Conservation (phyloP, 2,797 vertebrate genomes). For the Euthynnus affinis region DNA sequence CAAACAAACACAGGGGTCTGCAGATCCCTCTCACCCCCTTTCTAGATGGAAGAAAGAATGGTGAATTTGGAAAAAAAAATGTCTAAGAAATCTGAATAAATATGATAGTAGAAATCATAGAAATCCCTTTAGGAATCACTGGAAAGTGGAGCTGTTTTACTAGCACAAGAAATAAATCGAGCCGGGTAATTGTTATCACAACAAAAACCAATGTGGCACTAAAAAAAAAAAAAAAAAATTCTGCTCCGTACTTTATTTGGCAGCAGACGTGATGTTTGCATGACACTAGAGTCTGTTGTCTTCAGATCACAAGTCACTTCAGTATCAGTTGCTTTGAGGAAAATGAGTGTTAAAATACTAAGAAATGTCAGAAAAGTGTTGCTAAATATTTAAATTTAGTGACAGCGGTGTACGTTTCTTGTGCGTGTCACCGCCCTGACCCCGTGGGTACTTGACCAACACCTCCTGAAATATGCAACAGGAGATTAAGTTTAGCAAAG, state of each 20-base stretch:
- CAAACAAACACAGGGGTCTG: conserved; percentile 7
- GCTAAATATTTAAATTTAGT: conserved; percentile 16
- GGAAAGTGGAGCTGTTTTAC: conserved; percentile 2
- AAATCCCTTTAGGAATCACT: conserved; percentile 29
- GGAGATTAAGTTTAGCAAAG: conserved; percentile 49
- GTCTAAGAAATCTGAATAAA: conserved; percentile 1
- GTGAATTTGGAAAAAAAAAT: background rate
- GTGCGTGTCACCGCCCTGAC: conserved; percentile 1
- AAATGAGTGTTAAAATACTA: background rate
- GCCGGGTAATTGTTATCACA: conserved; percentile 3
- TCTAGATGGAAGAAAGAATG: background rate
- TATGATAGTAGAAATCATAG: background rate
- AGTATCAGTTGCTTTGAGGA: conserved; percentile 38
- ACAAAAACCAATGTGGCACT: conserved; percentile 19
- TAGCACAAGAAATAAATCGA: conserved; percentile 39
- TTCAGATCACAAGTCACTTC: conserved; percentile 38
- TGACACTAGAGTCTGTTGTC: conserved; percentile 30
- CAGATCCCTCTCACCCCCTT: background rate
- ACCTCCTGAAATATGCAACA: conserved; percentile 73
- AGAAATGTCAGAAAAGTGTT: conserved; percentile 23
- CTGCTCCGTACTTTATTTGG: conserved; percentile 19
- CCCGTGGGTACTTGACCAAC: conserved; percentile 22
- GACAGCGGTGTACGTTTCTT: conserved; percentile 25
- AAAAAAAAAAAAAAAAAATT: conserved; percentile 2
- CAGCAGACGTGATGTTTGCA: conserved; percentile 37